phyloP scores from a whole-genome alignment of 1,140 invertebrate species.

The Bathynomus jamesi region DNA sequence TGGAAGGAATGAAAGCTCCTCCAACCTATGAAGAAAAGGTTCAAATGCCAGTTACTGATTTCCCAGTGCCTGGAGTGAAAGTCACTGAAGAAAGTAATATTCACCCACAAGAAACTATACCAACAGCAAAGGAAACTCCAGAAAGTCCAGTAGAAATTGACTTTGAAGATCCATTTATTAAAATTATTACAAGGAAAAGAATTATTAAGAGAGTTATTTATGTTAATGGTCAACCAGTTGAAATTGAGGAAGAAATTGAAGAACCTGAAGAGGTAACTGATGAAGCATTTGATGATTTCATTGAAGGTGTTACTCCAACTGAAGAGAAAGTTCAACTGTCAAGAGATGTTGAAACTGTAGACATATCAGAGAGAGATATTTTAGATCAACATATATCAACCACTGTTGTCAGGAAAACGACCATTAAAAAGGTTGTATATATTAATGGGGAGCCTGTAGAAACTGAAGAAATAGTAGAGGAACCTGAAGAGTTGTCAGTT shows the following conservation, averaged over 20 bases:
- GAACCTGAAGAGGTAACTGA: constrained; percentile 4
- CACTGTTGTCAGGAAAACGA: constrained; percentile 4
- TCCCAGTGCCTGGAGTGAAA: too few species aligned
- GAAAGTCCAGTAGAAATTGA: background rate
- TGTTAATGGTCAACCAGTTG: constrained; percentile 20
- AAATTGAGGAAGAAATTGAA: constrained; percentile 22
- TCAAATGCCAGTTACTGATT: background rate
- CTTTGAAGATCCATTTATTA: background rate
- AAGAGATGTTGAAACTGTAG: too few species aligned
- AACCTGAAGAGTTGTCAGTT: constrained; percentile 9
- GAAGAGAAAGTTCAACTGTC: background rate
- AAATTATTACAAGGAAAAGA: constrained; percentile 5
- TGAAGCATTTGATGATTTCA: background rate
- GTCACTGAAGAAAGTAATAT: too few species aligned
- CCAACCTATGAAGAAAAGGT: constrained; percentile 8
- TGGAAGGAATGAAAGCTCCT: background rate
- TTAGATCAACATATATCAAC: background rate
- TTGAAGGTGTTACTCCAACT: background rate
- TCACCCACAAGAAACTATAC: constrained; percentile 14
- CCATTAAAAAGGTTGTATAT: constrained; percentile 11
- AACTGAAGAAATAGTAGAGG: constrained; percentile 19
- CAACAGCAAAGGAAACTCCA: background rate
- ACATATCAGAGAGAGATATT: background rate
- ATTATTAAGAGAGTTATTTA: constrained; percentile 13
- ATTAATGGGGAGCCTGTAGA: constrained; percentile 22